These are phyloP conservation scores for Myopa testacea DNA, from an alignment of 2,888 invertebrate genomes.

Conservation along the genomic window DNA sequence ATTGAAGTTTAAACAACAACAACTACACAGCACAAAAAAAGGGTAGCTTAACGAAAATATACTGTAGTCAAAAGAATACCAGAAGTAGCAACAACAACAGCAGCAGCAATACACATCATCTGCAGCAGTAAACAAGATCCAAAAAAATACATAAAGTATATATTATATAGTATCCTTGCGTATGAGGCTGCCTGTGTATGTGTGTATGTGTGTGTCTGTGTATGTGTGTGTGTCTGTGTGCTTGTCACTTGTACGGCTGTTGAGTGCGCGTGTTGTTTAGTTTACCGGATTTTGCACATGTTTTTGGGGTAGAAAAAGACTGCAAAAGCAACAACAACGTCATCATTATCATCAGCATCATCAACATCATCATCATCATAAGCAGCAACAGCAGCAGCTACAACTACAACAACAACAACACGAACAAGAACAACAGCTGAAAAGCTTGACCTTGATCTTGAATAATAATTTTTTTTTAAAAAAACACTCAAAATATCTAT, in stretches of 20 bases:
- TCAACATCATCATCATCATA: background rate
- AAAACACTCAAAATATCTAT: background rate
- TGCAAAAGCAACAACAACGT: conserved; percentile 6
- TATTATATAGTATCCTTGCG: no score
- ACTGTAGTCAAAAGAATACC: background rate
- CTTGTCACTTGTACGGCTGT: background rate
- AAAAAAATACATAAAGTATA: background rate
- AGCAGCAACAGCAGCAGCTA: conserved; percentile 25
- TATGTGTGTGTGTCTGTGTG: conserved; percentile 1
- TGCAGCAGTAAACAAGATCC: conserved; percentile 4
- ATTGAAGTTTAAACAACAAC: conserved; percentile 54
- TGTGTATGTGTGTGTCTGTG: conserved; percentile 1
- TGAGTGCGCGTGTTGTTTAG: conserved; percentile 24
- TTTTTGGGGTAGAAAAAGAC: conserved; percentile 20
- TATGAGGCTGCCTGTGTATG: background rate
- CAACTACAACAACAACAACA: background rate
- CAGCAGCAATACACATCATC: background rate
- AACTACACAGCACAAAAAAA: background rate
- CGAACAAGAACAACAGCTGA: conserved; percentile 6
- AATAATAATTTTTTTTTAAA: conserved; percentile 13
- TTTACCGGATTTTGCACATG: conserved; percentile 3
- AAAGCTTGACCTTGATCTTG: conserved; percentile 32
- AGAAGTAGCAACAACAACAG: background rate
- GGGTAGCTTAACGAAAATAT: background rate
- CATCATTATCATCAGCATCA: background rate